phyloP scores from a whole-genome alignment of 2,888 invertebrate genomes.

The Apeira syringaria region DNA sequence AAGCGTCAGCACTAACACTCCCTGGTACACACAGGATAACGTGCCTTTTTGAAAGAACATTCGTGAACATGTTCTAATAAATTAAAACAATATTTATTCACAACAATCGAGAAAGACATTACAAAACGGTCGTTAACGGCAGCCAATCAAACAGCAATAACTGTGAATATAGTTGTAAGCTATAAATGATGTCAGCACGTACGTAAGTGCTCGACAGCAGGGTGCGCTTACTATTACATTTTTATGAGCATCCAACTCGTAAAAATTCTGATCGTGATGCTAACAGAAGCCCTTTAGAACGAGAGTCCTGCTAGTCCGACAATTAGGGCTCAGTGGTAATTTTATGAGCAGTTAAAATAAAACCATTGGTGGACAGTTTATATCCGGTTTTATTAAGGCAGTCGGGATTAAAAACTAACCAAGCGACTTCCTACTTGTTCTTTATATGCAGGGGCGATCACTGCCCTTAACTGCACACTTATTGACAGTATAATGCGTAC shows the following conservation, averaged over 20 bases:
- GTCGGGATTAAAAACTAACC: slow-evolving; percentile 41
- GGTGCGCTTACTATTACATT: slow-evolving; percentile 42
- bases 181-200: slow-evolving; percentile 27
- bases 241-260: slow-evolving; percentile 59
- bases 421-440: slow-evolving; percentile 38
- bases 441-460: slow-evolving; percentile 1
- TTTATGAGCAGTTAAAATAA: slow-evolving; percentile 68
- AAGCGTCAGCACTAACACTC: no score
- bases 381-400: slow-evolving; percentile 58
- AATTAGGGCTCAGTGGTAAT: slow-evolving; percentile 68
- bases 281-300: slow-evolving; percentile 46
- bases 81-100: neutral
- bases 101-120: slow-evolving; percentile 22
- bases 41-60: no score
- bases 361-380: slow-evolving; percentile 60
- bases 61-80: no score
- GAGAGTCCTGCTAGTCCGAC: slow-evolving; percentile 47
- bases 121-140: slow-evolving; percentile 28
- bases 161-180: slow-evolving; percentile 34
- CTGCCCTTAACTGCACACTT: slow-evolving; percentile 8
- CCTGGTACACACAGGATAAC: no score
- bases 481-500: slow-evolving; percentile 22
- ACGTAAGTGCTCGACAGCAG: slow-evolving; percentile 18
- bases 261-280: slow-evolving; percentile 52
- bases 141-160: slow-evolving; percentile 27